phyloP scores from a whole-genome alignment of 1,140 invertebrate genomes.

The Pogonognathellus flavescens region DNA sequence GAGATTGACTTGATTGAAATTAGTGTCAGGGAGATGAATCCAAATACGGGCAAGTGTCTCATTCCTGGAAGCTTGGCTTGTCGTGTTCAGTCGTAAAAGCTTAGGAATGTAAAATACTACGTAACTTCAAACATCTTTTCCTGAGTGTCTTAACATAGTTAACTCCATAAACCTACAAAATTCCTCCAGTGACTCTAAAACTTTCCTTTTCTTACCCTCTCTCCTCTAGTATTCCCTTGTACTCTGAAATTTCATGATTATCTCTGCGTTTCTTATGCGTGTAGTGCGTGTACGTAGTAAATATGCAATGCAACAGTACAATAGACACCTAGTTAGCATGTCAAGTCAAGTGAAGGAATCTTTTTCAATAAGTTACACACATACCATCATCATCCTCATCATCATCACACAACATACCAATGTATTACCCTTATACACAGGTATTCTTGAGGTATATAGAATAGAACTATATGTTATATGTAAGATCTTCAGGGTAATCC shows the following conservation, averaged over 20 bases:
- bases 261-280: too few species aligned
- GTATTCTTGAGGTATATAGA: too few species aligned
- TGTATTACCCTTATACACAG: too few species aligned
- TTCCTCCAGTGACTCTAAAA: constrained; percentile 16
- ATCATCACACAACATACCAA: too few species aligned
- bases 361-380: too few species aligned
- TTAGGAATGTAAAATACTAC: constrained; percentile 42
- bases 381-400: too few species aligned
- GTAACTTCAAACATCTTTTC: constrained; percentile 33
- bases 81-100: constrained; percentile 33
- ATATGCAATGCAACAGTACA: too few species aligned
- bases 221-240: neutral
- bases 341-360: too few species aligned
- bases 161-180: neutral
- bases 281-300: too few species aligned
- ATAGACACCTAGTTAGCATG: too few species aligned
- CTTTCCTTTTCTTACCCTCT: neutral
- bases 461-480: too few species aligned
- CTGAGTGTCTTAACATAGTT: constrained; percentile 7
- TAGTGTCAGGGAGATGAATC: constrained; percentile 18
- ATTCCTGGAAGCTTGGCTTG: constrained; percentile 21
- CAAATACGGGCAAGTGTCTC: constrained; percentile 46
- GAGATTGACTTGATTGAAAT: constrained; percentile 45
- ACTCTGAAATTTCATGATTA: neutral
- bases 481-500: too few species aligned